Percentiles rank a stretch among this genome's conserved stretches.
phyloP scores from a whole-genome alignment of 1,140 invertebrate species.

The Trichoplusia ni region DNA sequence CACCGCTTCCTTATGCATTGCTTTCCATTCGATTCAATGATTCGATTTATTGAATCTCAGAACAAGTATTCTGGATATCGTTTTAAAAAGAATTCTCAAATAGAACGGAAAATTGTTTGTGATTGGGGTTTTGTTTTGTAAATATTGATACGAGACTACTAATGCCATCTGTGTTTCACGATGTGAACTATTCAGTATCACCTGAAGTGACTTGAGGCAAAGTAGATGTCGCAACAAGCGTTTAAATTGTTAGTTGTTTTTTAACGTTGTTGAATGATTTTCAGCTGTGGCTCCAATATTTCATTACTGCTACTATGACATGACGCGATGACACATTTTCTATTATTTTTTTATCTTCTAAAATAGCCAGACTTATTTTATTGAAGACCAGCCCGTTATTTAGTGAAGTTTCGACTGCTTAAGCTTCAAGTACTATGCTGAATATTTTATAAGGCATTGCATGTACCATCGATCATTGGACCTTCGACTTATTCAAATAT shows the following conservation, averaged over 20 bases:
- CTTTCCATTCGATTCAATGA: slow-evolving; percentile 35
- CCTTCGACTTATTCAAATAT: too few species aligned
- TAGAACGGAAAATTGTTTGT: neutral
- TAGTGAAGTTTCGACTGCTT: too few species aligned
- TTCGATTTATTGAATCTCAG: slow-evolving; percentile 23
- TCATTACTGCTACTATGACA: too few species aligned
- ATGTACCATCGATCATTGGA: too few species aligned
- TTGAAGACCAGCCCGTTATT: too few species aligned
- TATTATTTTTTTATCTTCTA: too few species aligned
- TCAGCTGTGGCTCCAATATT: too few species aligned
- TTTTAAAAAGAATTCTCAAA: neutral
- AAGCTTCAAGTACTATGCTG: too few species aligned
- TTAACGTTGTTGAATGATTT: too few species aligned
- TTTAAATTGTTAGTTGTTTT: neutral
- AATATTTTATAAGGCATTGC: too few species aligned
- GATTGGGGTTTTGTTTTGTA: neutral
- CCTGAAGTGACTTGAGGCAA: neutral
- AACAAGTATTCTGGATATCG: neutral
- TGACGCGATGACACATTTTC: too few species aligned
- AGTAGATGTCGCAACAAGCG: neutral
- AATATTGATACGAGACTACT: neutral
- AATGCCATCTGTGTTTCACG: neutral
- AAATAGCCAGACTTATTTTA: too few species aligned
- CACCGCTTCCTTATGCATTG: slow-evolving; percentile 42
- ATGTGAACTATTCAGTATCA: neutral